Percentiles rank a stretch among this genome's conserved stretches.
phyloP scores from a whole-genome alignment of 2,113 vertebrate species.

The Xiphorhynchus elegans region DNA sequence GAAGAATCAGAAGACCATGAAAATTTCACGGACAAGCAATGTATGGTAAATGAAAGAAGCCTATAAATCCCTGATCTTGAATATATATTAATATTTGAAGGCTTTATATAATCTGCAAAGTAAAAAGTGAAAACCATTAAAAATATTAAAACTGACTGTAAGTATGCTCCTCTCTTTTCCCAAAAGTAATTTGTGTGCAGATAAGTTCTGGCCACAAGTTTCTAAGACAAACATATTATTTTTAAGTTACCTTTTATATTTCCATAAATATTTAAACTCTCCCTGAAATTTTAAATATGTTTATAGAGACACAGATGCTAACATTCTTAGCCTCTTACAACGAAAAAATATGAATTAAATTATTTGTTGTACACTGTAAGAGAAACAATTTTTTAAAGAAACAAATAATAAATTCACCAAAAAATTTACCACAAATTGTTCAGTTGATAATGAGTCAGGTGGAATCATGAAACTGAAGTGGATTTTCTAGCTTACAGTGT shows the following conservation, averaged over 20 bases:
- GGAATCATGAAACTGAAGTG: not conserved
- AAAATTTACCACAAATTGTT: not conserved
- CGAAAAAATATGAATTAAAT: slow-evolving; percentile 1
- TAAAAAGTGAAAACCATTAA: slow-evolving; percentile 65
- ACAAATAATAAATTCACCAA: not conserved
- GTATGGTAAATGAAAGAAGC: slow-evolving; percentile 27
- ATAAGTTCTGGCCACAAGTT: slow-evolving; percentile 49
- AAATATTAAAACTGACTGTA: slow-evolving; percentile 70
- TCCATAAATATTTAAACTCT: slow-evolving; percentile 46
- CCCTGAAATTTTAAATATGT: slow-evolving; percentile 51
- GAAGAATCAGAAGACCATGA: slow-evolving; percentile 40
- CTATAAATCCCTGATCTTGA: slow-evolving; percentile 57
- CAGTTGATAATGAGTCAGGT: not conserved
- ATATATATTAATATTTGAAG: slow-evolving; percentile 60
- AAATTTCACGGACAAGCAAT: slow-evolving; percentile 33
- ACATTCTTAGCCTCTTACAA: slow-evolving; percentile 4
- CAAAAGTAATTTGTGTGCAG: slow-evolving; percentile 49
- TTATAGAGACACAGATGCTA: not conserved
- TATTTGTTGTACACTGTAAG: not conserved
- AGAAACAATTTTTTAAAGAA: not conserved
- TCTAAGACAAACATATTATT: slow-evolving; percentile 57
- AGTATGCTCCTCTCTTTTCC: slow-evolving; percentile 31
- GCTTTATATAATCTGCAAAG: slow-evolving; percentile 58
- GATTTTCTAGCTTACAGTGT: not conserved
- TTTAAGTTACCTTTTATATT: slow-evolving; percentile 52